Evolutionary conservation across 2,888 invertebrate genomes (phyloP), one percentile per base, ranked within the genome.

Genomic region (Folsomia candida): DNA sequence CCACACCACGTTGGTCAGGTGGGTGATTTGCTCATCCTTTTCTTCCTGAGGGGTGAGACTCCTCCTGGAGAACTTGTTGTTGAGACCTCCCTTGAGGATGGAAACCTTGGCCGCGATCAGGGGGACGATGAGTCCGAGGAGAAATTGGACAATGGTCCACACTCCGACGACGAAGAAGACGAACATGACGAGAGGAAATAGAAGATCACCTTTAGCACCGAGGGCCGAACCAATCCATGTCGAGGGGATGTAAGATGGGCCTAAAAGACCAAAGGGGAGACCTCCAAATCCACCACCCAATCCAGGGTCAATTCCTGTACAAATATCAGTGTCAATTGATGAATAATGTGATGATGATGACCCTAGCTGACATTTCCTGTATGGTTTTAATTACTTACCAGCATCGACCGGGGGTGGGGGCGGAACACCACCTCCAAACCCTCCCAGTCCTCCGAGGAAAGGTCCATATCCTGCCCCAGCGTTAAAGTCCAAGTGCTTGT

Each of bases 91-190:
- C 22, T 67, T 57, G 1, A 51, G 20, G n/a, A 70, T 27, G 18
- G 63, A 63, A 4, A 76, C 22, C 28, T 78, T 78, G 14, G 57
- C 70, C 11, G 72, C 78, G 27, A 78, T 73, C 1, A 78, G 20
- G 0, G 78, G 77, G 11, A 78, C 78, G 67, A 74, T 59, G 47
- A 77, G 68, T 2, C 59, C 74, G 2, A 78, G 59, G 20, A 77
- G 74, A 24, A 77, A 70, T n/a, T 77, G 64, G 54, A 76, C 59
- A 11, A 76, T 77, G 0, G 75, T 72, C 75, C 75, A 77, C 6
- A 77, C 70, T 25, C 78, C 78, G 2, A 77, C 78, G n/a, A 77
- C 64, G 67, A 76, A 75, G 58, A 78, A 78, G 11, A 76, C 62
- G 61, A 76, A 70, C 27, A 78, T 69, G 29, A 77, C 77, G 29